phyloP scores from a whole-genome alignment of 2,797 vertebrate species.

The Pantherophis vulpinus region DNA sequence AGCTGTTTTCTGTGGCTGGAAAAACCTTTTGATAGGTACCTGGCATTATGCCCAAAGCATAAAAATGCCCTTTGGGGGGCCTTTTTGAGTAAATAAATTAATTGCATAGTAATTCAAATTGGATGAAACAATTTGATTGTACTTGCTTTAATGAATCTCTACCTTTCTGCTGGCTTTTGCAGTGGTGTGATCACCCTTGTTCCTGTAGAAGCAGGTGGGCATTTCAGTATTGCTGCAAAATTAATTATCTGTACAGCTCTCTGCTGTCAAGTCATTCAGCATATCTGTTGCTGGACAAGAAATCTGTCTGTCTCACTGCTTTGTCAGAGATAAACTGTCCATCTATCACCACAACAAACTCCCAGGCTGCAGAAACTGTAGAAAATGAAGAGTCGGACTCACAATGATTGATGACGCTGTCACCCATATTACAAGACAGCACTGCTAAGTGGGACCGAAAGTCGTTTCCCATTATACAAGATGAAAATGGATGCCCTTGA shows the following conservation, averaged over 20 bases:
- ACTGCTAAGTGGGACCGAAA: neutral
- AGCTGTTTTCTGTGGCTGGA: neutral
- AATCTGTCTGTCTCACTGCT: neutral
- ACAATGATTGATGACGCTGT: constrained; percentile 34
- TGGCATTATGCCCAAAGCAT: neutral
- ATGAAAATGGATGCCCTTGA: constrained; percentile 10
- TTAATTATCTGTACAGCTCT: constrained; percentile 13
- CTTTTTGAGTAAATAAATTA: neutral
- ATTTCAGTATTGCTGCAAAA: constrained; percentile 27
- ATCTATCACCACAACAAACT: constrained; percentile 1
- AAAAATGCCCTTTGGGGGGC: neutral
- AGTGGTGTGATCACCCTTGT: neutral
- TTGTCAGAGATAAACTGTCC: constrained; percentile 35
- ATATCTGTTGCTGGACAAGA: constrained; percentile 2
- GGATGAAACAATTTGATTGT: neutral
- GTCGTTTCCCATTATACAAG: constrained; percentile 1
- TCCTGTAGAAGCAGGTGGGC: constrained; percentile 17
- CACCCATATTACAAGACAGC: neutral
- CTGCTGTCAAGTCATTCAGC: neutral
- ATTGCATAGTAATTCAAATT: neutral
- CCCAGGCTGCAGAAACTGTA: constrained; percentile 25
- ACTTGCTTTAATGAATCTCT: neutral
- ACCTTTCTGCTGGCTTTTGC: neutral
- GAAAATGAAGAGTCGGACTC: constrained; percentile 34
- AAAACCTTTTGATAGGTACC: neutral